Percentiles rank a stretch among this genome's conserved stretches.
Conservation (phyloP, 1,140 invertebrate genomes). For the Venustaconcha ellipsiformis region DNA sequence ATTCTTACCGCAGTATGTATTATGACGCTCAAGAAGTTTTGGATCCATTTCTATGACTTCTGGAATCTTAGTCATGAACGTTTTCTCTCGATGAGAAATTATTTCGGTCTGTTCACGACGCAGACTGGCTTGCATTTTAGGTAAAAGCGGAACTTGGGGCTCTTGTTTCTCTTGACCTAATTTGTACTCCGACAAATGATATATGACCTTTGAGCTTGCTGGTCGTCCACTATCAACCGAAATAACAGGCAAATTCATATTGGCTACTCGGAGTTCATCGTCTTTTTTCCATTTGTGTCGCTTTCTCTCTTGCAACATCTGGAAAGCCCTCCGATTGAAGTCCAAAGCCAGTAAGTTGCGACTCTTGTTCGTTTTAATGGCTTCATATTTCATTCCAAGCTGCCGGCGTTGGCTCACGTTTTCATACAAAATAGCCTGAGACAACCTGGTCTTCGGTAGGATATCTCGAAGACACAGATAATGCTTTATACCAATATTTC, state of each 20-base stretch:
- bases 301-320: conserved; percentile 25
- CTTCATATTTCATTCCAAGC: conserved; percentile 26
- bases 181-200: conserved; percentile 27
- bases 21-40: conserved; percentile 21
- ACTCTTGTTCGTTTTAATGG: conserved; percentile 23
- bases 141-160: conserved; percentile 9
- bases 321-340: conserved; percentile 27
- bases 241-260: conserved; percentile 26
- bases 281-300: conserved; percentile 30
- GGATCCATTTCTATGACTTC: conserved; percentile 29
- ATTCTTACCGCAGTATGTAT: conserved; percentile 24
- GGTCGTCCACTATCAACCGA: conserved; percentile 25
- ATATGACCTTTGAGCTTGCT: conserved; percentile 29
- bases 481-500: conserved; percentile 34
- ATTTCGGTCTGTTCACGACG: conserved; percentile 33
- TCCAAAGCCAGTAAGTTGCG: conserved; percentile 25
- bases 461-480: conserved; percentile 24
- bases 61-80: conserved; percentile 30
- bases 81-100: conserved; percentile 29
- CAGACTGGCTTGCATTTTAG: conserved; percentile 29
- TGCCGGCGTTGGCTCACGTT: conserved; percentile 33
- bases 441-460: conserved; percentile 28
- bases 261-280: conserved; percentile 25
- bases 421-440: conserved; percentile 32
- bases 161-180: conserved; percentile 21